Conservation (phyloP, 35 echinoderm and acorn worm species). For the Eucidaris tribuloides region DNA sequence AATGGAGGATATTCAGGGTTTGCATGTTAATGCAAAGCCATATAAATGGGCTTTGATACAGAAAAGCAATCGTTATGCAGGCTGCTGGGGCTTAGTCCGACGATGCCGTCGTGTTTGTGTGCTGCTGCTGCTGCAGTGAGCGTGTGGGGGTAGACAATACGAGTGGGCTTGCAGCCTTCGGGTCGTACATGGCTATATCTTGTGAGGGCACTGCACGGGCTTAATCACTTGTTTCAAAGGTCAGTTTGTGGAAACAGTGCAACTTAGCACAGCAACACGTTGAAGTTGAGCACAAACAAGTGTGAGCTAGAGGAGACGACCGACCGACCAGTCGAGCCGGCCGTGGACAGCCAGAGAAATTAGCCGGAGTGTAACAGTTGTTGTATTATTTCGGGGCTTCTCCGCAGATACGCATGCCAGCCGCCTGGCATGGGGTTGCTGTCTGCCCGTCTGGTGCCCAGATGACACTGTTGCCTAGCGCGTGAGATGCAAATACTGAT, state of each 20-base stretch:
- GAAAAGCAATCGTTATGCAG: conserved; percentile 11
- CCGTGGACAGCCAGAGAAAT: not conserved
- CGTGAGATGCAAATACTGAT: conserved; percentile 12
- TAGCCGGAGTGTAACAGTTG: not conserved
- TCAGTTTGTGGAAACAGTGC: not conserved
- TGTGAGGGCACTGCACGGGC: not conserved
- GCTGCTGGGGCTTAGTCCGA: not conserved
- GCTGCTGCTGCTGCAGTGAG: not conserved
- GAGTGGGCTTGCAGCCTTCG: conserved; percentile 15
- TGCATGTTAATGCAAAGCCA: conserved; percentile 31
- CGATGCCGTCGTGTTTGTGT: not conserved
- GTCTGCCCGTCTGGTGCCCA: not conserved
- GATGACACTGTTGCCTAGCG: conserved; percentile 18
- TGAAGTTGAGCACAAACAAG: not conserved
- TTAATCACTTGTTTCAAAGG: conserved; percentile 20
- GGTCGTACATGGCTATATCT: not conserved
- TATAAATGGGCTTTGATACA: conserved; percentile 33
- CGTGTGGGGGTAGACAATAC: not conserved
- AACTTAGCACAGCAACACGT: not conserved
- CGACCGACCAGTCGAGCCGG: not conserved
- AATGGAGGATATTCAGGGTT: conserved; percentile 25
- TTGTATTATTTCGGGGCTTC: not conserved
- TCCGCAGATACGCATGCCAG: not conserved
- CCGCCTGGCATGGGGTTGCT: conserved; percentile 1
- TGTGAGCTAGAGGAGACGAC: not conserved